Evolutionary conservation across 2,113 vertebrate genomes (phyloP).

Genomic region (Otus sunia): DNA sequence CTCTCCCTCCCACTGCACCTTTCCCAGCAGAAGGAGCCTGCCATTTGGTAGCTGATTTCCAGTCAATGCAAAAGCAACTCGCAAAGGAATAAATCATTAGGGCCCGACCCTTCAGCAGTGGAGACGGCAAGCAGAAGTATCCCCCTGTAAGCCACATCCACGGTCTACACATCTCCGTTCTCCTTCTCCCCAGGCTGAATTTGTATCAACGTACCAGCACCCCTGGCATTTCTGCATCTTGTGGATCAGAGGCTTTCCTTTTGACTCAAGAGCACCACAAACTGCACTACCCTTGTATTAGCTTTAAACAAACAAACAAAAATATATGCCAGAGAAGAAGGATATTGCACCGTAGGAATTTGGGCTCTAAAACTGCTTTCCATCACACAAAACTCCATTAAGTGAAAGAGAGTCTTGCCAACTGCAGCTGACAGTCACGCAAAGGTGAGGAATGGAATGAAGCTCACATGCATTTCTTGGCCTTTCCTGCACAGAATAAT

Average conservation of each 20-base stretch:
- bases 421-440: conserved; percentile 53
- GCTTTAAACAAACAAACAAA: conserved; percentile 48
- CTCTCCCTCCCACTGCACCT: background rate
- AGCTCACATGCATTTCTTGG: conserved; percentile 75
- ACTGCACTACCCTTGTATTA: conserved; percentile 34
- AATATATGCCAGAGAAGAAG: conserved; percentile 21
- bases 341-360: conserved; percentile 65
- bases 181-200: background rate
- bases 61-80: background rate
- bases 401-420: conserved; percentile 34
- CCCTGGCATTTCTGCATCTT: background rate
- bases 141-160: background rate
- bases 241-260: background rate
- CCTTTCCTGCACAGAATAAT: conserved; percentile 77
- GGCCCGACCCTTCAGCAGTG: background rate
- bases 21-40: background rate
- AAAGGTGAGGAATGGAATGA: conserved; percentile 58
- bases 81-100: background rate
- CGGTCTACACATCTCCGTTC: background rate
- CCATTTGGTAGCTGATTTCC: background rate
- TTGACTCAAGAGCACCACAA: conserved; percentile 12
- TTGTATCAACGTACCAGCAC: background rate
- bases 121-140: background rate
- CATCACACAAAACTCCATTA: conserved; percentile 43
- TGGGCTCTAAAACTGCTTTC: conserved; percentile 65